A percentile compares a stretch with the other conserved stretches of the same genome.
Conservation (phyloP, 2,797 vertebrate species). For the Eospalax fontanierii region DNA sequence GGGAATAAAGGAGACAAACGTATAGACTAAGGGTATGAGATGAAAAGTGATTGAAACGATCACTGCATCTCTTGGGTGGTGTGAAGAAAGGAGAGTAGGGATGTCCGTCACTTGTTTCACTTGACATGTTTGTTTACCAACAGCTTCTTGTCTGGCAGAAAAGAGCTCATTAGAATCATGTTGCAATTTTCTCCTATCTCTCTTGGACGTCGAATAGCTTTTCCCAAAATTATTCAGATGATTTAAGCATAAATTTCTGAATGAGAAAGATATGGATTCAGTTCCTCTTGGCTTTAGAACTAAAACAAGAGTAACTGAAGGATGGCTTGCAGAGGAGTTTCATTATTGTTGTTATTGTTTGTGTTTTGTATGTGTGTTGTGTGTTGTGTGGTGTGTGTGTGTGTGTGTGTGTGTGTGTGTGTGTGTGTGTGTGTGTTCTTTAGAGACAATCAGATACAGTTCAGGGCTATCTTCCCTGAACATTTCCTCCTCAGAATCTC, state of each 20-base stretch:
- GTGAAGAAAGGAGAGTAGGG: neutral
- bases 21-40: neutral
- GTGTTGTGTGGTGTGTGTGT: neutral
- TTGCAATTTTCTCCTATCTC: slow-evolving; percentile 53
- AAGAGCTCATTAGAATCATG: slow-evolving; percentile 36
- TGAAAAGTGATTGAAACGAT: neutral
- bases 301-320: neutral
- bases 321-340: neutral
- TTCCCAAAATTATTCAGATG: slow-evolving; percentile 57
- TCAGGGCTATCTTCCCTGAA: neutral
- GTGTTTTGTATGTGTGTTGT: too few species aligned
- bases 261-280: slow-evolving; percentile 31
- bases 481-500: neutral
- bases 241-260: slow-evolving; percentile 57
- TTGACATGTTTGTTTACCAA: slow-evolving; percentile 72
- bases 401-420: too few species aligned
- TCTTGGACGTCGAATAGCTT: slow-evolving; percentile 52
- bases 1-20: neutral
- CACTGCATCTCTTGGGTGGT: neutral
- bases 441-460: too few species aligned
- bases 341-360: too few species aligned
- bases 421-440: neutral
- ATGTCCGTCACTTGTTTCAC: neutral
- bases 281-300: slow-evolving; percentile 40
- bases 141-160: slow-evolving; percentile 66